phyloP scores from a whole-genome alignment of 1,140 invertebrate species.

The Drosophila biarmipes region DNA sequence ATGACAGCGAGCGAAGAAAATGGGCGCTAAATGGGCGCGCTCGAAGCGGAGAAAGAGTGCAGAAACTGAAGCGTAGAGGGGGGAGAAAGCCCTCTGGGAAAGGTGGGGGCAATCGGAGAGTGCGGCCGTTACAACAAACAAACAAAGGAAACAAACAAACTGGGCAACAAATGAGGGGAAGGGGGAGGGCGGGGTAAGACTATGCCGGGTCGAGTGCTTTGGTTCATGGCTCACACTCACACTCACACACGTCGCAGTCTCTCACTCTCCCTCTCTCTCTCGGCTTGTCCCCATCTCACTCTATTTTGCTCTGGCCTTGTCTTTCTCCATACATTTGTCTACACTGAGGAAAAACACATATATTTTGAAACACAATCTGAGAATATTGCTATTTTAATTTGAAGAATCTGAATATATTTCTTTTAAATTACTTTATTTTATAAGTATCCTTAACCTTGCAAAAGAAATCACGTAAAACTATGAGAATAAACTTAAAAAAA shows the following conservation, averaged over 20 bases:
- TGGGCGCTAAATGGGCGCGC: constrained; percentile 54
- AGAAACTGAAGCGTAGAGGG: constrained; percentile 51
- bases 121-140: constrained; percentile 75
- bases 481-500: too few relatives aligned
- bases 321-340: constrained; percentile 19
- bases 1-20: constrained; percentile 71
- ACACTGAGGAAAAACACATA: constrained; percentile 5
- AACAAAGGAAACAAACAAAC: constrained; percentile 81
- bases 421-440: too few relatives aligned
- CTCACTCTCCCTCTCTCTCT: constrained; percentile 23
- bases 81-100: constrained; percentile 11
- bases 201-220: constrained; percentile 73
- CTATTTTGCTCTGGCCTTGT: constrained; percentile 19
- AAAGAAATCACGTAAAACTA: too few relatives aligned
- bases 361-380: background rate
- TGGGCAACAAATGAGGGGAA: constrained; percentile 52
- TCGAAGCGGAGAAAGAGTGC: constrained; percentile 35
- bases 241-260: constrained; percentile 22
- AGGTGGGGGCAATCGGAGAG: constrained; percentile 21
- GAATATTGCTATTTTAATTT: background rate
- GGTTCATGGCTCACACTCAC: constrained; percentile 58
- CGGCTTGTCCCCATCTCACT: constrained; percentile 5
- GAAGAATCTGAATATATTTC: background rate
- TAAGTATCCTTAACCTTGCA: too few relatives aligned
- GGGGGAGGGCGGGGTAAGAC: constrained; percentile 15